phyloP scores from a whole-genome alignment of 2,113 vertebrate genomes.

The Aythya baeri region DNA sequence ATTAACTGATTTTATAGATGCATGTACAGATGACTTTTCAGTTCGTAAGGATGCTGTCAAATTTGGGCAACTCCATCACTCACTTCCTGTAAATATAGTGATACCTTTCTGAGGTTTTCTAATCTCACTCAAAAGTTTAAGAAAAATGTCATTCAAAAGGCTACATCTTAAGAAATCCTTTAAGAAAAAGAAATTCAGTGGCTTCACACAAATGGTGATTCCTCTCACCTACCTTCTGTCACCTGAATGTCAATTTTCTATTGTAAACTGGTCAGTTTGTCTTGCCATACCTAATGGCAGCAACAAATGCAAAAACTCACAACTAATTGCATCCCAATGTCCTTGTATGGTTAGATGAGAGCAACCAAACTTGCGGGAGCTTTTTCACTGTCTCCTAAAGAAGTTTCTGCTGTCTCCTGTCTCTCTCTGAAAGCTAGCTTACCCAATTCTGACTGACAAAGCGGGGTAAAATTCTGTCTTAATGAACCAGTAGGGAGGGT shows the following conservation, averaged over 20 bases:
- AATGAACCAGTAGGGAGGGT: not conserved
- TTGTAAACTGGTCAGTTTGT: not conserved
- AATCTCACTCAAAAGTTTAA: not conserved
- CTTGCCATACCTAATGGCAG: not conserved
- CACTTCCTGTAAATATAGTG: not conserved
- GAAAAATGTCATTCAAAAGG: not conserved
- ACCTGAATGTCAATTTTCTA: not conserved
- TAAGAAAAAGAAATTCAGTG: not conserved
- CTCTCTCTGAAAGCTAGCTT: not conserved
- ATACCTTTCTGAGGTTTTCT: not conserved
- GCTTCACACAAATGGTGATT: not conserved
- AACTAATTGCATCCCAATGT: not conserved
- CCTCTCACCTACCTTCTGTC: not conserved
- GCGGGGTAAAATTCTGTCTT: not conserved
- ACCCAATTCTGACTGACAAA: not conserved
- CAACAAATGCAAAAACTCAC: rapidly evolving
- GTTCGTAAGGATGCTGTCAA: not conserved
- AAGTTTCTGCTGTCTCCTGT: not conserved
- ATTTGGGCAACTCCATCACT: not conserved
- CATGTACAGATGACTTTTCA: not conserved
- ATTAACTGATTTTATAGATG: not conserved
- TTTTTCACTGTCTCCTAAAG: not conserved
- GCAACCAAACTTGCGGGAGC: not conserved
- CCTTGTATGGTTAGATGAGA: not conserved
- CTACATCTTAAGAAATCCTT: not conserved